These are phyloP conservation scores for Euzetes globulus DNA, from an alignment of 2,888 invertebrate species.

Conservation along the genomic window DNA sequence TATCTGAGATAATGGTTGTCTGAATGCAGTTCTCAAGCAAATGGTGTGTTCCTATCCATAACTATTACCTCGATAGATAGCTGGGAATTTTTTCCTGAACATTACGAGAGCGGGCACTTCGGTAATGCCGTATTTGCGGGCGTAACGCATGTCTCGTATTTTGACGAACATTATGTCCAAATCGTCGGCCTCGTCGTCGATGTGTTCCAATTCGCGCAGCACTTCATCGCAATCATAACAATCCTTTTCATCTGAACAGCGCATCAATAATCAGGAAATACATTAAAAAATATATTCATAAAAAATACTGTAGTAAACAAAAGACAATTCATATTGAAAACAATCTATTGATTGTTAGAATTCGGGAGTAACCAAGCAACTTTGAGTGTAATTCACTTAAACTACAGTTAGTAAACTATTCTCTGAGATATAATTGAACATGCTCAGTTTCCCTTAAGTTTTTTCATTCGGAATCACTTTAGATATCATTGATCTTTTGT, in stretches of 20 bases:
- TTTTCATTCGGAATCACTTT: too few relatives aligned
- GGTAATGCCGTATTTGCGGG: constrained; percentile 86
- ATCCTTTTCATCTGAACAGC: constrained; percentile 64
- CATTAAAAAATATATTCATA: background rate
- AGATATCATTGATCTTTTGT: too few relatives aligned
- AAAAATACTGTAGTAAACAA: background rate
- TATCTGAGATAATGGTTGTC: background rate
- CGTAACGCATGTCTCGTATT: constrained; percentile 83
- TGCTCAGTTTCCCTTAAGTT: too few relatives aligned
- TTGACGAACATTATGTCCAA: constrained; percentile 89
- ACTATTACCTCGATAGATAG: constrained; percentile 72
- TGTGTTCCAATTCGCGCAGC: constrained; percentile 76
- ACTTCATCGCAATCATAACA: constrained; percentile 76
- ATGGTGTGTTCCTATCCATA: too few relatives aligned
- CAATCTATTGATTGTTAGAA: background rate
- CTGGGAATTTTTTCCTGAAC: constrained; percentile 81
- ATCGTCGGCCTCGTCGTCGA: constrained; percentile 89
- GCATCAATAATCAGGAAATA: background rate
- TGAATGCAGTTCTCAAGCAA: too few relatives aligned
- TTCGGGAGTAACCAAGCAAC: too few relatives aligned
- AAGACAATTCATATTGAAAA: background rate
- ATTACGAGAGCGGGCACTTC: constrained; percentile 84
- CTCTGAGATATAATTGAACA: too few relatives aligned
- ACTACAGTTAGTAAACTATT: too few relatives aligned
- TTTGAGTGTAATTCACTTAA: too few relatives aligned